Evolutionary conservation across 2,113 vertebrate species (phyloP).

Genomic region (Oncorhynchus clarkii): DNA sequence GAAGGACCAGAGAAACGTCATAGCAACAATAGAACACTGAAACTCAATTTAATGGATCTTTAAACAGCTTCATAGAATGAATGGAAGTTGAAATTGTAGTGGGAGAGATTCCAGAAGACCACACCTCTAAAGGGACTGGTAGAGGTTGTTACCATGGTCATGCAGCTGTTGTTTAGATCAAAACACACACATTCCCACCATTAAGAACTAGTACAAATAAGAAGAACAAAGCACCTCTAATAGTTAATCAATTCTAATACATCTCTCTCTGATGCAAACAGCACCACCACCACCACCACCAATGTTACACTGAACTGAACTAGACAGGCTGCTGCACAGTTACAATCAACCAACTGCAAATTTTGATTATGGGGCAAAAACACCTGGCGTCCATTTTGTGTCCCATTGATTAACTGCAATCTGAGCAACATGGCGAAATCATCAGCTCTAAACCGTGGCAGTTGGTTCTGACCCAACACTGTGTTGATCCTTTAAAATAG

Average conservation of each 20-base stretch:
- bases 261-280: conserved; percentile 3
- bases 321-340: conserved; percentile 17
- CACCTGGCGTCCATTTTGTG: conserved; percentile 33
- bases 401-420: conserved; percentile 26
- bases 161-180: conserved; percentile 20
- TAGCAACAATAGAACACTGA: conserved; percentile 32
- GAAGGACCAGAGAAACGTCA: conserved; percentile 44
- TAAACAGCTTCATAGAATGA: conserved; percentile 15
- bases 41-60: conserved; percentile 33
- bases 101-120: background rate
- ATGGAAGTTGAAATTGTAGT: conserved; percentile 32
- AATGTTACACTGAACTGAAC: background rate
- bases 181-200: conserved; percentile 36
- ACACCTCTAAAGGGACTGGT: background rate
- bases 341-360: conserved; percentile 10
- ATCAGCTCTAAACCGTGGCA: conserved; percentile 18
- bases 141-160: background rate
- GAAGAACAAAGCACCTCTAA: conserved; percentile 33
- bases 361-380: conserved; percentile 17
- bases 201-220: conserved; percentile 14
- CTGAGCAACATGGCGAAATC: conserved; percentile 53
- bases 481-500: conserved; percentile 1
- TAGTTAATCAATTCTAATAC: conserved; percentile 19
- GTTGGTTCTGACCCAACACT: background rate
- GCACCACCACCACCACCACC: background rate